phyloP scores from a whole-genome alignment of 92 coral and sea anemone genomes.

The Palythoa caribaeorum region DNA sequence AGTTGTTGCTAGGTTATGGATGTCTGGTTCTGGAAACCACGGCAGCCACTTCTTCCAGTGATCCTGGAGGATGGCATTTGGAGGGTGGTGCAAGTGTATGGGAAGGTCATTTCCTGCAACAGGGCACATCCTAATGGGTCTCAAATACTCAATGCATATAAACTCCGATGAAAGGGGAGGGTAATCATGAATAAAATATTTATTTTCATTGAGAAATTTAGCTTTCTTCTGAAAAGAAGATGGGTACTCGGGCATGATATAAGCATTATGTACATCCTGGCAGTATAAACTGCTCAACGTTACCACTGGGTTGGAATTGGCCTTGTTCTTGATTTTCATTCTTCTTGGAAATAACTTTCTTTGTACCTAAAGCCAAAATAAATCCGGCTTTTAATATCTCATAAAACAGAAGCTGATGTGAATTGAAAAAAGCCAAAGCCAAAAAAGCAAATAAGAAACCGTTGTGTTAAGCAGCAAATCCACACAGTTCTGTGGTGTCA shows the following conservation, averaged over 20 bases:
- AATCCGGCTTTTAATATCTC: slow-evolving; percentile 29
- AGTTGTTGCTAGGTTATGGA: slow-evolving; percentile 67
- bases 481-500: slow-evolving; percentile 32
- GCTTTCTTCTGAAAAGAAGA: slow-evolving; percentile 71
- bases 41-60: slow-evolving; percentile 86
- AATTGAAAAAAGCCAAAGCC: slow-evolving; percentile 7
- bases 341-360: slow-evolving; percentile 44
- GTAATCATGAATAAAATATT: slow-evolving; percentile 74
- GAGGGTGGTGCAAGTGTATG: slow-evolving; percentile 74
- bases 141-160: slow-evolving; percentile 52
- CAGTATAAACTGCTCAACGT: slow-evolving; percentile 71
- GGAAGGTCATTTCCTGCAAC: slow-evolving; percentile 82
- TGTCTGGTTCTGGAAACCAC: slow-evolving; percentile 68
- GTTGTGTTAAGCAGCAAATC: slow-evolving; percentile 20
- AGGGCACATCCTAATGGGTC: slow-evolving; percentile 72
- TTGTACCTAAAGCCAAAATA: slow-evolving; percentile 49
- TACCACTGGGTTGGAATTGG: slow-evolving; percentile 39
- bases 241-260: slow-evolving; percentile 74
- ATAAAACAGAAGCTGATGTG: not conserved
- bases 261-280: slow-evolving; percentile 74
- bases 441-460: slow-evolving; percentile 31
- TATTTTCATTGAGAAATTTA: slow-evolving; percentile 71
- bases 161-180: slow-evolving; percentile 70
- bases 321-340: slow-evolving; percentile 59
- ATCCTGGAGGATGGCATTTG: slow-evolving; percentile 56